phyloP scores from a whole-genome alignment of 53 echinoderm and acorn worm species.

The Pentamera pediparva region DNA sequence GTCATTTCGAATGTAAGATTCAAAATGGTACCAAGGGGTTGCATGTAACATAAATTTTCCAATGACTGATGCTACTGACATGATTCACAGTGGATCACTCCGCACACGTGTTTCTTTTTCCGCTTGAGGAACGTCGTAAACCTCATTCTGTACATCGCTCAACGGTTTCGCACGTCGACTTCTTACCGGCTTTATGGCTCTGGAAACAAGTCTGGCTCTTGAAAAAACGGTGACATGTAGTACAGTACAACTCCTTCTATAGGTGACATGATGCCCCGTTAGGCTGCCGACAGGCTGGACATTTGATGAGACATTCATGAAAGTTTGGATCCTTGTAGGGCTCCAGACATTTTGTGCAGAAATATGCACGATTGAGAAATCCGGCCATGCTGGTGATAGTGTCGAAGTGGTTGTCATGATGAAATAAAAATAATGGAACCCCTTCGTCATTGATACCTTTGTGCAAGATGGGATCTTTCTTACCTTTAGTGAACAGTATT shows the following conservation, averaged over 20 bases:
- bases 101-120: background rate
- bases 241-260: background rate
- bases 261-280: background rate
- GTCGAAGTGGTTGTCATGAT: slow-evolving; percentile 29
- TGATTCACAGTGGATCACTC: background rate
- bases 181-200: background rate
- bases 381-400: background rate
- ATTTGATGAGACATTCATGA: background rate
- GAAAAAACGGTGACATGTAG: background rate
- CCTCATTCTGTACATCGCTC: background rate
- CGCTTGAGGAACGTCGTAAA: too few species aligned
- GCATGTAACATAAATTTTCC: slow-evolving; percentile 1
- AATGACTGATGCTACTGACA: background rate
- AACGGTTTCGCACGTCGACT: background rate
- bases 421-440: background rate
- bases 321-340: too few species aligned
- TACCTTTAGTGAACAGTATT: background rate
- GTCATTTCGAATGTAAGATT: background rate
- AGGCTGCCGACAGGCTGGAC: background rate
- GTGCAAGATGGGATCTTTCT: background rate
- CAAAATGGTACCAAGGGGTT: background rate
- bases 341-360: too few species aligned
- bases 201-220: slow-evolving; percentile 7
- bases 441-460: background rate
- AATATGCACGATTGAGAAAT: background rate